Evolutionary conservation across 1,140 invertebrate species (phyloP).

Genomic region (Drosophila insularis): DNA sequence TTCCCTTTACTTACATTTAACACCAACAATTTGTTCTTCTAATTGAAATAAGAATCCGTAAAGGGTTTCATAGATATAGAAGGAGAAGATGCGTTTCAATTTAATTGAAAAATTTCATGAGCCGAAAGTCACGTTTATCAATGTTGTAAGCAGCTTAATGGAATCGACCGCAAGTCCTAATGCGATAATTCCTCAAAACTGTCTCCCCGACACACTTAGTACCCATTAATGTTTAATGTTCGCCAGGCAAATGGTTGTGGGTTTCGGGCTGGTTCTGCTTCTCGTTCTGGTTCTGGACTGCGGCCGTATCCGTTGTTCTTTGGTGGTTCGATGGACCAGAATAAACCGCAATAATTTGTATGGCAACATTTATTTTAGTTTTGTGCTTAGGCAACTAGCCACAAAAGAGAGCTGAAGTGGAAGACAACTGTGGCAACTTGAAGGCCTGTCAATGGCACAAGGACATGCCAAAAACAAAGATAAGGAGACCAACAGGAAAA

Average conservation of each 20-base stretch:
- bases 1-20: too few relatives aligned
- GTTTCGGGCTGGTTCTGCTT: background rate
- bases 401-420: conserved; percentile 39
- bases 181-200: conserved; percentile 26
- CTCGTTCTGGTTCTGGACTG: background rate
- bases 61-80: background rate
- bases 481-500: conserved; percentile 14
- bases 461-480: conserved; percentile 22
- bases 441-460: conserved; percentile 60
- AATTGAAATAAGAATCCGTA: background rate
- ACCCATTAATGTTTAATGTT: conserved; percentile 60
- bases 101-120: conserved; percentile 5
- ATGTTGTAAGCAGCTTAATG: conserved; percentile 50
- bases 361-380: conserved; percentile 73
- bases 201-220: conserved; percentile 17
- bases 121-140: conserved; percentile 20
- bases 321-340: conserved; percentile 40
- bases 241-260: conserved; percentile 35
- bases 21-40: background rate
- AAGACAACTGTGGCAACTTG: conserved; percentile 30
- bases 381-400: conserved; percentile 38
- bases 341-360: conserved; percentile 69
- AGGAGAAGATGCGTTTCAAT: background rate
- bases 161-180: conserved; percentile 31
- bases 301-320: background rate